phyloP scores from a whole-genome alignment of 2,797 vertebrate species.

The Acipenser ruthenus region DNA sequence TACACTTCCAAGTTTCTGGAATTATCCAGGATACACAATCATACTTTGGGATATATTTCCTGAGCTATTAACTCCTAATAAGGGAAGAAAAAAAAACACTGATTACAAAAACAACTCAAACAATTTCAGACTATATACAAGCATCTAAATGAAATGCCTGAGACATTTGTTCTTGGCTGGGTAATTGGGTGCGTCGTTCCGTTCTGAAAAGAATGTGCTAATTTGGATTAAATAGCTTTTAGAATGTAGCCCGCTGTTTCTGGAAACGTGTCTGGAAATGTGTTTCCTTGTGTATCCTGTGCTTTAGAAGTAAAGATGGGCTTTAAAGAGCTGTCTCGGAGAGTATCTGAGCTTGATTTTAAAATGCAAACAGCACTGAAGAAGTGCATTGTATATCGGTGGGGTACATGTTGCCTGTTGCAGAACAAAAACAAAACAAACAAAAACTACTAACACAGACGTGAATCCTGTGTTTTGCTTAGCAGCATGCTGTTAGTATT shows the following conservation, averaged over 20 bases:
- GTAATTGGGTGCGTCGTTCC: no score
- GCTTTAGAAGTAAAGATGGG: not conserved
- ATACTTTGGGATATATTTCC: no score
- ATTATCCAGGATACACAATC: no score
- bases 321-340: not conserved
- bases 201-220: not conserved
- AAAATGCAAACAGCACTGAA: not conserved
- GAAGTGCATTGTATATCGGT: not conserved
- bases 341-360: not conserved
- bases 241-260: not conserved
- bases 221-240: not conserved
- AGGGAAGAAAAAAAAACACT: no score
- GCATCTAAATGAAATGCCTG: no score
- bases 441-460: not conserved
- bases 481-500: constrained; percentile 33
- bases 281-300: not conserved
- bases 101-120: no score
- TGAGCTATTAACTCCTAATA: no score
- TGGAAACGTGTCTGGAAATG: not conserved
- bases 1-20: no score
- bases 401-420: not conserved
- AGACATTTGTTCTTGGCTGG: no score
- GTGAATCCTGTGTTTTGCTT: constrained; percentile 22
- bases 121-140: no score
- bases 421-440: not conserved